Conservation (phyloP, 2,888 invertebrate genomes). For the Microplitis manilae region DNA sequence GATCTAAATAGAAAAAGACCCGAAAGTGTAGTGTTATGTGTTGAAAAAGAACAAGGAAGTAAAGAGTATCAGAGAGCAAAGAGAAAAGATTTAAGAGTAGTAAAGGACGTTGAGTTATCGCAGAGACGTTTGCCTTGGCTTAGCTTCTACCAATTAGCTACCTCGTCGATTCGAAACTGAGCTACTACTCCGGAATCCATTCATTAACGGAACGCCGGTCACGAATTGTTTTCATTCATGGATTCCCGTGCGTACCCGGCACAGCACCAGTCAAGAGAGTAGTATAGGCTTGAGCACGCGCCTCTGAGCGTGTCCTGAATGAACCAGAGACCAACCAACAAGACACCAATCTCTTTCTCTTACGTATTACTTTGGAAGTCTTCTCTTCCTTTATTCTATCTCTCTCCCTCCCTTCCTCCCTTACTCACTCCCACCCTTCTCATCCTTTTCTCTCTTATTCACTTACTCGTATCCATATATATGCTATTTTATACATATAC, state of each 20-base stretch:
- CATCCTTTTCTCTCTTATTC: background rate
- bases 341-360: slow-evolving; percentile 1
- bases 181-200: slow-evolving; percentile 62
- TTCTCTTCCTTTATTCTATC: slow-evolving; percentile 5
- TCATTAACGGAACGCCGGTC: slow-evolving; percentile 64
- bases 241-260: slow-evolving; percentile 57
- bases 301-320: slow-evolving; percentile 52
- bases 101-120: slow-evolving; percentile 52
- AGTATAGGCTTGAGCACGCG: slow-evolving; percentile 47
- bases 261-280: background rate
- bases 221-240: slow-evolving; percentile 69
- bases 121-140: slow-evolving; percentile 52
- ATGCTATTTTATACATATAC: background rate
- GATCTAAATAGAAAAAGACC: background rate
- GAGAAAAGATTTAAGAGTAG: slow-evolving; percentile 30
- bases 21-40: background rate
- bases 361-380: slow-evolving; percentile 13
- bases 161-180: slow-evolving; percentile 60
- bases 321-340: slow-evolving; percentile 44
- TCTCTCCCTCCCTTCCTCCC: slow-evolving; percentile 1
- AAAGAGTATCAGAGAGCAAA: slow-evolving; percentile 13
- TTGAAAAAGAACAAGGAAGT: background rate
- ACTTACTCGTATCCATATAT: background rate
- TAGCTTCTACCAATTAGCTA: slow-evolving; percentile 53
- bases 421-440: slow-evolving; percentile 9